Conservation (phyloP, 1,140 invertebrate genomes). For the Apocrypta bakeri region DNA sequence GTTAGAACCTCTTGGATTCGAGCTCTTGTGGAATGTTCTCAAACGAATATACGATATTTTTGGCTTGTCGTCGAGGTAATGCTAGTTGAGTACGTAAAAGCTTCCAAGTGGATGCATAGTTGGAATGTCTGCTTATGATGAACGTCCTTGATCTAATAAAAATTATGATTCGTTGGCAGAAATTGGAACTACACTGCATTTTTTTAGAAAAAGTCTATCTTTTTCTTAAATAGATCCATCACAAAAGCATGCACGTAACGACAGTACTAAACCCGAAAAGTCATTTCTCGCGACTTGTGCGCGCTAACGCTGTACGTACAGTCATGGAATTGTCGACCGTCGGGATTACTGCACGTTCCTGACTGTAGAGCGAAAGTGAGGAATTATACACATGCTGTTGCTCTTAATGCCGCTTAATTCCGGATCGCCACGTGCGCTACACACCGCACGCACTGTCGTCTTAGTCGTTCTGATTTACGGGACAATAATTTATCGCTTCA, state of each 20-base stretch:
- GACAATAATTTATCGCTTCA: not conserved
- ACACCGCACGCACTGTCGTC: not conserved
- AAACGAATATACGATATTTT: not conserved
- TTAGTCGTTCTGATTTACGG: conserved; percentile 30
- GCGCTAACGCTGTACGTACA: no score
- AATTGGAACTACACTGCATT: no score
- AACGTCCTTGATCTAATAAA: no score
- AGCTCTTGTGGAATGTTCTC: not conserved
- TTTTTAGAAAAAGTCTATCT: no score
- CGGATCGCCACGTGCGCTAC: conserved; percentile 1
- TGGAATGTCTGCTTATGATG: no score
- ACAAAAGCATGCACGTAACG: no score
- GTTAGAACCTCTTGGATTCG: not conserved
- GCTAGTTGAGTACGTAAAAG: no score
- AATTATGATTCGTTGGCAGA: no score
- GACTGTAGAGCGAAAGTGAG: not conserved
- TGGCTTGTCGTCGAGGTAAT: no score
- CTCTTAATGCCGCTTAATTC: conserved; percentile 21
- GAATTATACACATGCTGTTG: conserved; percentile 6
- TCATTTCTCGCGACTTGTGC: not conserved
- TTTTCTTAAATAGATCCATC: no score
- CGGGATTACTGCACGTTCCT: not conserved
- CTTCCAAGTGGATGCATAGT: no score
- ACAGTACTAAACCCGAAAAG: not conserved
- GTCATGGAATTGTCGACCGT: not conserved